Evolutionary conservation across 2,888 invertebrate genomes (phyloP).

Genomic region (Azorinus chamasolen): DNA sequence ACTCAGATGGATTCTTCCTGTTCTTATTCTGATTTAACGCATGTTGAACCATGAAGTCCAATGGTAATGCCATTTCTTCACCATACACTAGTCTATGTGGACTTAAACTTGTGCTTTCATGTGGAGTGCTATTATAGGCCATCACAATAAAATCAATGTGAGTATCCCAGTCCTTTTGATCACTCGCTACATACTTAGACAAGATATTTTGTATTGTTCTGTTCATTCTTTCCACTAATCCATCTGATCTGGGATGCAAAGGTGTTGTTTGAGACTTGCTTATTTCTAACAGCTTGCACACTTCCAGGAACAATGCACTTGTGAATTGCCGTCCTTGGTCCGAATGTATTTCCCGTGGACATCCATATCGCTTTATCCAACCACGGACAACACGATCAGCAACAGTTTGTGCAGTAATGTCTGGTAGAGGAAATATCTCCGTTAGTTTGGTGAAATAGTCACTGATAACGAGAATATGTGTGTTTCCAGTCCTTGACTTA

Average conservation of each 20-base stretch:
- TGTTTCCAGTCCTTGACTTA: constrained; percentile 47
- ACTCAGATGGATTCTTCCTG: constrained; percentile 31
- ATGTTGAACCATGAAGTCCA: constrained; percentile 61
- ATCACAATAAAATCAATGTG: constrained; percentile 47
- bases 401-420: constrained; percentile 53
- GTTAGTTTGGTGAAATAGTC: constrained; percentile 67
- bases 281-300: constrained; percentile 55
- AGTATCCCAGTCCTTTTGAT: constrained; percentile 60
- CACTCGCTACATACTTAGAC: constrained; percentile 26
- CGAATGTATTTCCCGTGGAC: constrained; percentile 52
- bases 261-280: constrained; percentile 62
- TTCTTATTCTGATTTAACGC: too few species aligned
- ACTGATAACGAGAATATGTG: constrained; percentile 61
- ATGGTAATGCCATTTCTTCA: constrained; percentile 47
- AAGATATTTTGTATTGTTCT: constrained; percentile 53
- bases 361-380: constrained; percentile 42
- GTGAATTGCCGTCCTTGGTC: constrained; percentile 68
- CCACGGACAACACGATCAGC: constrained; percentile 58
- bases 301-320: constrained; percentile 40
- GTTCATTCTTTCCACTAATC: constrained; percentile 60
- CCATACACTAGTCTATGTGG: constrained; percentile 57
- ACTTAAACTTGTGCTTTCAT: constrained; percentile 46
- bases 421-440: constrained; percentile 35
- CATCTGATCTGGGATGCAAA: constrained; percentile 55
- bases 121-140: constrained; percentile 49